phyloP scores from a whole-genome alignment of 2,113 vertebrate genomes.

The Martes martes region DNA sequence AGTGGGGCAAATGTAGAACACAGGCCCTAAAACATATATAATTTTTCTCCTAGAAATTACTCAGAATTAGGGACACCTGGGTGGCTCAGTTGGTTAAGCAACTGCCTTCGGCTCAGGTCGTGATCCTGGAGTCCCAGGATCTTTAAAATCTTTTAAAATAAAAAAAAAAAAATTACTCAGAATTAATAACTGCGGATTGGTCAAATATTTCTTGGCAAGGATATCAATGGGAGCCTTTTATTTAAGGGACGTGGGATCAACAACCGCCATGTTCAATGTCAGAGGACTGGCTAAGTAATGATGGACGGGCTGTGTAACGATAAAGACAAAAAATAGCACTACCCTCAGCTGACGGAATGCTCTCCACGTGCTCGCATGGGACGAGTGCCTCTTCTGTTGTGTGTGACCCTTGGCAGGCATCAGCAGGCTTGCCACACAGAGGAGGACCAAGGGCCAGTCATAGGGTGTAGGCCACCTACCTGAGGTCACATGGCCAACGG shows the following conservation, averaged over 20 bases:
- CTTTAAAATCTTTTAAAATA: too few species aligned
- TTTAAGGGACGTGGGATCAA: not conserved
- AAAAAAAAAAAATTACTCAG: not conserved
- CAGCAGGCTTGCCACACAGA: not conserved
- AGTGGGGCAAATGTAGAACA: not conserved
- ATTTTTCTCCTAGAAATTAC: not conserved
- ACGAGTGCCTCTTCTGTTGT: too few species aligned
- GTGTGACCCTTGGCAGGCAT: not conserved
- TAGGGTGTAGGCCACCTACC: not conserved
- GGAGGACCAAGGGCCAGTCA: not conserved
- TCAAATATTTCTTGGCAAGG: not conserved
- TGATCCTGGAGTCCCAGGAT: too few species aligned
- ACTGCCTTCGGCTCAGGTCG: too few species aligned
- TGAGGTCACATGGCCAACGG: not conserved
- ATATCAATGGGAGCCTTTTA: not conserved
- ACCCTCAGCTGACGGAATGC: fast-evolving
- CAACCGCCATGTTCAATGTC: too few species aligned
- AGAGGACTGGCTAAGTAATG: too few species aligned
- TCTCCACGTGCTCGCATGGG: not conserved
- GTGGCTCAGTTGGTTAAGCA: too few species aligned
- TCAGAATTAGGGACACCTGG: not conserved
- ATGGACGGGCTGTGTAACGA: fast-evolving
- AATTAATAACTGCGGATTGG: not conserved
- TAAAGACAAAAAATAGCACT: not conserved
- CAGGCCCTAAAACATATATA: fast-evolving